These are phyloP conservation scores for Resseliella maxima DNA, from an alignment of 2,888 invertebrate species.

Conservation along the genomic window DNA sequence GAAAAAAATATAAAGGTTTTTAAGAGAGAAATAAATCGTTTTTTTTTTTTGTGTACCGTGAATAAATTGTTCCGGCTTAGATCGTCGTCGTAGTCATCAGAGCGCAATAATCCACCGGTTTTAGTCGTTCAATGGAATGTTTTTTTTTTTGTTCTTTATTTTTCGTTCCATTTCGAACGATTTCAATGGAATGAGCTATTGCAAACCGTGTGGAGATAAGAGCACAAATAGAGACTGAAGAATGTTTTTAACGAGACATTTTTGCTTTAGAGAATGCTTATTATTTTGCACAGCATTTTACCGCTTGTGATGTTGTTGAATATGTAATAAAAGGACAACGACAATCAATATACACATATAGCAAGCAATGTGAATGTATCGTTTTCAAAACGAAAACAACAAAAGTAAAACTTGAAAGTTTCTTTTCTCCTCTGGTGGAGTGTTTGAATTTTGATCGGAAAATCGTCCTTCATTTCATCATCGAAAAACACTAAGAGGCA, in stretches of 20 bases:
- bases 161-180: too few relatives aligned
- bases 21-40: constrained; percentile 29
- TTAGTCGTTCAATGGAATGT: constrained; percentile 22
- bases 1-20: not conserved
- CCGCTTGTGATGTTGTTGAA: constrained; percentile 1
- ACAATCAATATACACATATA: not conserved
- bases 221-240: not conserved
- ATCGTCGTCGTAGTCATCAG: constrained; percentile 33
- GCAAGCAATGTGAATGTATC: not conserved
- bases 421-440: not conserved
- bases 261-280: constrained; percentile 16
- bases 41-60: constrained; percentile 34
- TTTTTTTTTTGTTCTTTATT: too few relatives aligned
- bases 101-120: constrained; percentile 45
- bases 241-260: not conserved
- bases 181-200: not conserved
- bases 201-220: not conserved
- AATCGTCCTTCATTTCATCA: too few relatives aligned
- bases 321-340: not conserved
- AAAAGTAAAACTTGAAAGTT: not conserved
- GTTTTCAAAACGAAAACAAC: not conserved
- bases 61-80: constrained; percentile 46
- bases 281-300: constrained; percentile 45
- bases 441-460: constrained; percentile 54
- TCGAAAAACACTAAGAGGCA: too few relatives aligned